Conservation (phyloP, 2,113 vertebrate species). For the Canis aureus region DNA sequence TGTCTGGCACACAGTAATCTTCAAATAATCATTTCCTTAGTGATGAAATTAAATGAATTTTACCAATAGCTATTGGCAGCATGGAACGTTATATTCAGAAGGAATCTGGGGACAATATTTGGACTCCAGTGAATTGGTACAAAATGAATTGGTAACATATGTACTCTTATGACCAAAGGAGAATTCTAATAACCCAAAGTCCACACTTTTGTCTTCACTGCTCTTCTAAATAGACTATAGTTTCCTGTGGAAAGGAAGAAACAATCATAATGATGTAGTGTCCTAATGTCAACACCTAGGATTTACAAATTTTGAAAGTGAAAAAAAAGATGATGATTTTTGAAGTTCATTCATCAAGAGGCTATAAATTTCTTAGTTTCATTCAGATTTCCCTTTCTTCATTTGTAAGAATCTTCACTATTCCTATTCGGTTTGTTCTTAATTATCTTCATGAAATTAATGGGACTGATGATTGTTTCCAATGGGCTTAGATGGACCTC, state of each 20-base stretch:
- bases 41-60: neutral
- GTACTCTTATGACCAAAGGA: neutral
- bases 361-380: neutral
- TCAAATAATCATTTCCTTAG: neutral
- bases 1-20: neutral
- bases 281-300: neutral
- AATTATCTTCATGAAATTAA: neutral
- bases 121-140: neutral
- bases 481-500: neutral
- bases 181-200: neutral
- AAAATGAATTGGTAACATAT: neutral
- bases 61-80: neutral
- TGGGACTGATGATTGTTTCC: neutral
- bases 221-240: neutral
- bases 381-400: neutral
- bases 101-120: neutral
- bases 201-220: neutral
- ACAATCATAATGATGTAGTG: neutral
- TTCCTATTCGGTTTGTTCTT: neutral
- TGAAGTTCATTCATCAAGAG: neutral
- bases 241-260: neutral
- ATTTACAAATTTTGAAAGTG: neutral
- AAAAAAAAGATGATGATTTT: neutral
- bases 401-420: neutral
- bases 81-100: neutral